Percentiles rank a stretch among this genome's conserved stretches.
These are phyloP conservation scores for Kradibia gibbosae DNA, from an alignment of 1,140 invertebrate genomes.

Conservation along the genomic window DNA sequence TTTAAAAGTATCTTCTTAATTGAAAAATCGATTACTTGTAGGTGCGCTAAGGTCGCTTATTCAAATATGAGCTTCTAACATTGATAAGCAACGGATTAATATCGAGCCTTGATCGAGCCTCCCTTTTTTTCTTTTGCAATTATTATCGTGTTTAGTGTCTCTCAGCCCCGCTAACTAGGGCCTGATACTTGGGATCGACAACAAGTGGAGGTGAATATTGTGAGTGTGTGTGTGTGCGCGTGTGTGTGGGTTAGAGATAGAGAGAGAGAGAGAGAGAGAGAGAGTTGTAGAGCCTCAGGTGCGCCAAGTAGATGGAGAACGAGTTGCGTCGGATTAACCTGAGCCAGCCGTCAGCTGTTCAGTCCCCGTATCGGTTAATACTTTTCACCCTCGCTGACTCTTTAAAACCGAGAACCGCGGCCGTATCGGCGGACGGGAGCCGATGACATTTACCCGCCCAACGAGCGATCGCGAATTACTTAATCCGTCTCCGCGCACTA, in stretches of 20 bases:
- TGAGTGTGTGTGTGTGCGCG: neutral
- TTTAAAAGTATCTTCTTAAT: neutral
- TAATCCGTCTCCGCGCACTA: neutral
- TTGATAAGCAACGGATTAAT: neutral
- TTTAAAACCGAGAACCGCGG: neutral
- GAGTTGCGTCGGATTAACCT: conserved; percentile 51
- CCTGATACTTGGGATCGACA: too few species aligned
- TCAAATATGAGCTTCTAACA: neutral
- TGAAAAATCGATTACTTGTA: neutral
- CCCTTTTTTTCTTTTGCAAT: too few species aligned
- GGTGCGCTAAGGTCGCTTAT: neutral
- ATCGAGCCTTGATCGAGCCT: neutral
- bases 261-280: conserved; percentile 36
- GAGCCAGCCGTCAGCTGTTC: neutral
- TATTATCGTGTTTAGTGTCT: too few species aligned
- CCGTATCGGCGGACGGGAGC: neutral
- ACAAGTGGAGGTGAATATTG: too few species aligned
- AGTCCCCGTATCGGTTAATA: neutral
- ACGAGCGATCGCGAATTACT: neutral
- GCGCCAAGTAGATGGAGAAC: conserved; percentile 45
- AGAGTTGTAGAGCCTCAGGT: too few species aligned
- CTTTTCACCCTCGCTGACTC: neutral
- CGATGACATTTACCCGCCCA: neutral
- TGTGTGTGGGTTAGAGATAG: conserved; percentile 31
- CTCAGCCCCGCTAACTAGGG: too few species aligned